A percentile compares a stretch with the other conserved stretches of the same genome.
Conservation (phyloP, 2,113 vertebrate species). For the Prolemur simus region DNA sequence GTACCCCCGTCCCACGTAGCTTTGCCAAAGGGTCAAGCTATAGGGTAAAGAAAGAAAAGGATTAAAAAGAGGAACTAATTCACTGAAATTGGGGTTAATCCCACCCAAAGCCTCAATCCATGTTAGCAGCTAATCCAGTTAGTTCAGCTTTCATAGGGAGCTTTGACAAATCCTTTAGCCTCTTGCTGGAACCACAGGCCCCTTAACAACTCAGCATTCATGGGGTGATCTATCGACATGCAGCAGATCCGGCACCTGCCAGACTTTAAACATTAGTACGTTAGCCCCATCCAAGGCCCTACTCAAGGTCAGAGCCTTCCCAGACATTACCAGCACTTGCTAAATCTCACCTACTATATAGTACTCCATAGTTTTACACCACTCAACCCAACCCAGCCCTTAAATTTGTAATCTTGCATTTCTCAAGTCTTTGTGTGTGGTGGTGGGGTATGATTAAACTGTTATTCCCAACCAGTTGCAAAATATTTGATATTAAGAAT, state of each 20-base stretch:
- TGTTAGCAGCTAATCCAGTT: slow-evolving; percentile 86
- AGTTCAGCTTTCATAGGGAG: slow-evolving; percentile 82
- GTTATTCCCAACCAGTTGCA: background rate
- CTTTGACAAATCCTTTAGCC: slow-evolving; percentile 85
- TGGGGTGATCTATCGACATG: slow-evolving; percentile 75
- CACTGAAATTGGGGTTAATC: slow-evolving; percentile 81
- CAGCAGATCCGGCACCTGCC: slow-evolving; percentile 70
- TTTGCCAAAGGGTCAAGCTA: background rate
- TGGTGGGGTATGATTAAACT: background rate
- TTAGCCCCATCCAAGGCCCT: background rate
- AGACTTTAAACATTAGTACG: slow-evolving; percentile 73
- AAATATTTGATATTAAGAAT: background rate
- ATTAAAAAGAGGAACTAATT: slow-evolving; percentile 75
- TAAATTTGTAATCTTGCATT: background rate
- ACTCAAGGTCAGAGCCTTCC: background rate
- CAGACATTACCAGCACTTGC: background rate
- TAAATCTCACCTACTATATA: background rate
- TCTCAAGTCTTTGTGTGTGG: background rate
- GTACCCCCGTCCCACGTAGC: background rate
- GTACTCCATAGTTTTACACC: background rate
- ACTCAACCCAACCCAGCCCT: background rate
- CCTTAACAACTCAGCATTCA: slow-evolving; percentile 77
- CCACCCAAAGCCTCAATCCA: slow-evolving; percentile 81
- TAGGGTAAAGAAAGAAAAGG: slow-evolving; percentile 54
- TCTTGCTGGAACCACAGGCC: slow-evolving; percentile 76